Evolutionary conservation across 2,888 invertebrate genomes (phyloP).

Genomic region (Cryptus armator): DNA sequence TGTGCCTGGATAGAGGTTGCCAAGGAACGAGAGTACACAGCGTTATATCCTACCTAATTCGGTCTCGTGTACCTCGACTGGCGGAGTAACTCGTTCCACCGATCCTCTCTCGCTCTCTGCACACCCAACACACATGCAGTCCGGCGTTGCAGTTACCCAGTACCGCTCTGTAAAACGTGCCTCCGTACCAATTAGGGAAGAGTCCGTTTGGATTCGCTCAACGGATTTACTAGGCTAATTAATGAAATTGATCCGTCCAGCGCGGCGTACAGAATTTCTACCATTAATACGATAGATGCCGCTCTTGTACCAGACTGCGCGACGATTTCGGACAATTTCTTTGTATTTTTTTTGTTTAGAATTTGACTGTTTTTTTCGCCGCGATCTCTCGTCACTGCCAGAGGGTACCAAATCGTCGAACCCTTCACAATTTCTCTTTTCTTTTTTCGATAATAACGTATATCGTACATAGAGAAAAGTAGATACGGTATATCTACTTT

Average conservation of each 20-base stretch:
- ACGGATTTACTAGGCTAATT: slow-evolving; percentile 83
- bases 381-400: not conserved
- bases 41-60: slow-evolving; percentile 62
- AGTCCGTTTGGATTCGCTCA: slow-evolving; percentile 72
- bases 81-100: slow-evolving; percentile 50
- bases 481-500: not conserved
- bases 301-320: slow-evolving; percentile 36
- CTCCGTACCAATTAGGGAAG: slow-evolving; percentile 79
- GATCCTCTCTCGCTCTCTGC: slow-evolving; percentile 19
- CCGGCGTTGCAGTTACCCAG: slow-evolving; percentile 11
- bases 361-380: slow-evolving; percentile 9
- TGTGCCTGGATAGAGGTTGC: slow-evolving; percentile 23
- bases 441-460: slow-evolving; percentile 5
- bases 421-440: not conserved
- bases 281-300: slow-evolving; percentile 52
- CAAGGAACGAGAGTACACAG: slow-evolving; percentile 42
- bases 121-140: not conserved
- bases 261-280: slow-evolving; percentile 66
- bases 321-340: not conserved
- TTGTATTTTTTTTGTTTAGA: slow-evolving; percentile 19
- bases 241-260: slow-evolving; percentile 82
- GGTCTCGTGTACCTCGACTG: slow-evolving; percentile 60
- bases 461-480: not conserved
- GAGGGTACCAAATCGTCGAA: not conserved
- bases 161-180: slow-evolving; percentile 77